Percentiles rank a stretch among this genome's conserved stretches.
Evolutionary conservation across 2,113 vertebrate genomes (phyloP).

Genomic region (Paramormyrops kingsleyae): DNA sequence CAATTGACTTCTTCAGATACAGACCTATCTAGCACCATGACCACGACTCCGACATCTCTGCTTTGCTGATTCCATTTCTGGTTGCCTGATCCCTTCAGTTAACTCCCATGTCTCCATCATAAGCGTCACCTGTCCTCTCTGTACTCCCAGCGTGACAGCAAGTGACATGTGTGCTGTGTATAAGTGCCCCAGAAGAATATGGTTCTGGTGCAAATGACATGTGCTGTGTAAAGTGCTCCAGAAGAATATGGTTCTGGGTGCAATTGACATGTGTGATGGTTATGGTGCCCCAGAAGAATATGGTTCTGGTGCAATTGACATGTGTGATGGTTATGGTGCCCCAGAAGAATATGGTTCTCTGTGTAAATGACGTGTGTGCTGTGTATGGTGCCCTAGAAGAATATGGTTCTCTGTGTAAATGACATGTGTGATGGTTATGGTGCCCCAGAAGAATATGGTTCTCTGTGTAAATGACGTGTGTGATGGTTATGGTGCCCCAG

Average conservation of each 20-base stretch:
- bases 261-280: background rate
- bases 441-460: too few species aligned
- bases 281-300: background rate
- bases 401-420: too few species aligned
- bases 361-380: background rate
- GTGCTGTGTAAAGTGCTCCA: background rate
- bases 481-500: too few species aligned
- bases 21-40: background rate
- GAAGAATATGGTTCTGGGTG: too few species aligned
- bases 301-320: too few species aligned
- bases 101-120: background rate
- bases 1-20: background rate
- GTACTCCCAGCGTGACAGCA: background rate
- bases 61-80: background rate
- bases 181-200: background rate
- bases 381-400: background rate
- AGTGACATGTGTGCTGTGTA: background rate
- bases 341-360: too few species aligned
- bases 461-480: too few species aligned
- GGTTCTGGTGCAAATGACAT: background rate
- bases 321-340: too few species aligned
- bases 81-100: background rate
- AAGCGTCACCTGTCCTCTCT: background rate
- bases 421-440: too few species aligned
- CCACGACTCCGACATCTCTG: background rate